Evolutionary conservation across 2,113 vertebrate genomes (phyloP), one percentile per base, ranked within the genome.

Genomic region (Dolichotis patagonum): DNA sequence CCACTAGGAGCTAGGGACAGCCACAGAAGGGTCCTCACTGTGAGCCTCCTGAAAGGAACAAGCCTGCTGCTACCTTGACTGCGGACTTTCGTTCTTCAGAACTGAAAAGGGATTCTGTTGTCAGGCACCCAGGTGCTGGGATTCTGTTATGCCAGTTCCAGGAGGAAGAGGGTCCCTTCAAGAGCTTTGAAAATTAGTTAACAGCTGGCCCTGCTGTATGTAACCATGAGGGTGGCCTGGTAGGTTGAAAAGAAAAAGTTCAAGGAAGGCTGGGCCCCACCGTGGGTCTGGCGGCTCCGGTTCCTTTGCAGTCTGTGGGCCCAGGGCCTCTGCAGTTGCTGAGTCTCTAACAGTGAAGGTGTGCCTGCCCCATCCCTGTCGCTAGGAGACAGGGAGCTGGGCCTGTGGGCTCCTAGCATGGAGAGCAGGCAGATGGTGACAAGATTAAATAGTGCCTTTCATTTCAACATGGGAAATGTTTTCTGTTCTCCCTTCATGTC

Each of bases 401-500:
- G 95, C 60, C 93, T 91, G 95, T 38, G 58, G 96, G 95, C 95
- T 97, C 87, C 92, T 90, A 97, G 96, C 84, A 95, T 95, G 81
- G 43, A 97, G 94, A 2, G 1, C 91, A 97, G 96, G 94, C 97
- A 98, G 97, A 97, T 97, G 97, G 95, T 97, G 97, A 97, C 97
- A 97, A 86, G 94, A 97, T 97, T 97, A 97, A 98, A 97, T 97
- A 97, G 81, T 97, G 94, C 96, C 97, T 97, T 97, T 98, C 97
- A 97, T 97, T 96, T 96, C 96, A 96, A 95, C 90, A 90, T 87
- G 93, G 95, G 96, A 98, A 97, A 96, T 96, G 96, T 94, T 98
- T 97, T 97, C 95, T 81, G 92, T 95, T 98, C 96, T 97, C 85
- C 91, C 89, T 96, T 95, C 93, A 78, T 85, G 90, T 95, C 95